A percentile compares a stretch with the other conserved stretches of the same genome.
phyloP scores from a whole-genome alignment of 2,113 vertebrate genomes.

The Urocitellus parryii region DNA sequence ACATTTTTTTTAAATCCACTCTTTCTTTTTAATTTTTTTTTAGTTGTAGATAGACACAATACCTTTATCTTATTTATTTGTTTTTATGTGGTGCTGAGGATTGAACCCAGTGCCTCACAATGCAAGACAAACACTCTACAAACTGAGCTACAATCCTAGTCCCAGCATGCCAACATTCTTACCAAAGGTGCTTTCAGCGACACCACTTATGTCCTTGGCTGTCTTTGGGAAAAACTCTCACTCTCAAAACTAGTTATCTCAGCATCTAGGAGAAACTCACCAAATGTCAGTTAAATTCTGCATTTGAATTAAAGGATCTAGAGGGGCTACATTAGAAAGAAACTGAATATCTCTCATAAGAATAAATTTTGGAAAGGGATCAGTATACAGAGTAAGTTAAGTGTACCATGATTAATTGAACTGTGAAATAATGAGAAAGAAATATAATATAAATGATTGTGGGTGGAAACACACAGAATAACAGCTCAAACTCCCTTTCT shows the following conservation, averaged over 20 bases:
- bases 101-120: no score
- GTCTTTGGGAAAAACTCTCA: neutral
- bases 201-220: neutral
- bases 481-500: neutral
- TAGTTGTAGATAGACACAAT: no score
- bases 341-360: neutral
- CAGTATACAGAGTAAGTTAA: neutral
- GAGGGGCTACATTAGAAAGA: neutral
- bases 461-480: neutral
- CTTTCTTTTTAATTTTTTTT: no score
- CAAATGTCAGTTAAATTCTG: neutral
- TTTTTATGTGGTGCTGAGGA: no score
- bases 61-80: no score
- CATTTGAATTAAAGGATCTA: neutral
- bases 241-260: neutral
- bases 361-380: neutral
- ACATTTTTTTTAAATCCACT: neutral
- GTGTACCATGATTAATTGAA: neutral
- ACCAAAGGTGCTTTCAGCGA: neutral
- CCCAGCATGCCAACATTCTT: neutral
- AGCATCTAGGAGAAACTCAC: neutral
- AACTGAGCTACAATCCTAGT: no score
- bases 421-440: neutral
- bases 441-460: neutral
- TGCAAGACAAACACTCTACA: no score